Conservation (phyloP, 1,140 invertebrate genomes). For the Plutomurus gul region DNA sequence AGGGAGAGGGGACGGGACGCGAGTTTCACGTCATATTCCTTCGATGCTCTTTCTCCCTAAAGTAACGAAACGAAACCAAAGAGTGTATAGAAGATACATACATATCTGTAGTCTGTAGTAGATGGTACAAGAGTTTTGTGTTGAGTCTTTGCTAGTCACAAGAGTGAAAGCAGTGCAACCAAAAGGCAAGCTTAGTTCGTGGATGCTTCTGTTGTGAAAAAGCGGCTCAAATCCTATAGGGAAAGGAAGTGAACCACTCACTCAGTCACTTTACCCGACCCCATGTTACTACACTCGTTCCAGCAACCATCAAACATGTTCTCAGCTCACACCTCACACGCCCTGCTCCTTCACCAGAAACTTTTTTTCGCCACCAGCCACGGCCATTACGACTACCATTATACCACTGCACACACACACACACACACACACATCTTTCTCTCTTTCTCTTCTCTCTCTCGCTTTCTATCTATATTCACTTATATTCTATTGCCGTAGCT, state of each 20-base stretch:
- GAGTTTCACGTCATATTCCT: background rate
- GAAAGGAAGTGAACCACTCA: slow-evolving; percentile 42
- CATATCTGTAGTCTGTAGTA: too few species aligned
- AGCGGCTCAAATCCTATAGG: slow-evolving; percentile 30
- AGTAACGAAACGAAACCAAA: background rate
- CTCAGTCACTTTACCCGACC: slow-evolving; percentile 38
- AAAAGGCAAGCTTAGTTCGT: slow-evolving; percentile 8
- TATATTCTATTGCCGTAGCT: background rate
- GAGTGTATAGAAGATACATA: background rate
- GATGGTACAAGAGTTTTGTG: background rate
- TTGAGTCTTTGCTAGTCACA: background rate
- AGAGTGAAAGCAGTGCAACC: slow-evolving; percentile 4
- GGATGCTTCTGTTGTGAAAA: slow-evolving; percentile 5
- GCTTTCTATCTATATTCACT: background rate
- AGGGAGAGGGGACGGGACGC: background rate
- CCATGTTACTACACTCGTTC: slow-evolving; percentile 38
- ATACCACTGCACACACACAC: slow-evolving; percentile 1
- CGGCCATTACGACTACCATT: slow-evolving; percentile 15
- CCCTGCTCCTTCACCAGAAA: slow-evolving; percentile 41
- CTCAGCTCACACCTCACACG: slow-evolving; percentile 50
- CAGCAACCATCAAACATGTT: slow-evolving; percentile 51
- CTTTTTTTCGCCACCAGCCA: slow-evolving; percentile 39
- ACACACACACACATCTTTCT: background rate
- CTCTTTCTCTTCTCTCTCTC: background rate
- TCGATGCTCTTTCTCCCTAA: background rate